These are phyloP conservation scores for Microplitis manilae DNA, from an alignment of 2,888 invertebrate species.

Conservation along the genomic window DNA sequence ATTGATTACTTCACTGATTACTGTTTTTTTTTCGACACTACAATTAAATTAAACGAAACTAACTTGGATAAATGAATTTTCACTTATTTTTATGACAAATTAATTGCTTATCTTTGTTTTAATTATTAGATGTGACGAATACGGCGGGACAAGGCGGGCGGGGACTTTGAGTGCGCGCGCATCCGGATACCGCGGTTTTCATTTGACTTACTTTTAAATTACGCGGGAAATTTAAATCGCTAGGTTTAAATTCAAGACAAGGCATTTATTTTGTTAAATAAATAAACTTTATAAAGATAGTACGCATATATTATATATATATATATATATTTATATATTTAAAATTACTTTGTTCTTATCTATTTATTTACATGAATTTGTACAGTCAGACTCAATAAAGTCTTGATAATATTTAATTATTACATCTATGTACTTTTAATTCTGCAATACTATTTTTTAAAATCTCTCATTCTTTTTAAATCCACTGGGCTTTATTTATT, in stretches of 20 bases:
- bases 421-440: slow-evolving; percentile 9
- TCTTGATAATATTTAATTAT: slow-evolving; percentile 12
- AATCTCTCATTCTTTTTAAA: slow-evolving; percentile 16
- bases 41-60: background rate
- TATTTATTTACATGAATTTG: slow-evolving; percentile 66
- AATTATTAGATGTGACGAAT: background rate
- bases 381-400: slow-evolving; percentile 52
- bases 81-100: background rate
- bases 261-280: slow-evolving; percentile 13
- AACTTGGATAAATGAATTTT: background rate
- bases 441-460: slow-evolving; percentile 52
- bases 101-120: slow-evolving; percentile 5
- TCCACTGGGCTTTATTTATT: background rate
- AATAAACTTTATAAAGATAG: slow-evolving; percentile 29
- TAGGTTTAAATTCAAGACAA: background rate
- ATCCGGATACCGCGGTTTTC: background rate
- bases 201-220: background rate
- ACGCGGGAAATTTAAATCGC: slow-evolving; percentile 4
- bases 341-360: slow-evolving; percentile 51
- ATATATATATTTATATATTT: slow-evolving; percentile 49
- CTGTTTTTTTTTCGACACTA: background rate
- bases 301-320: slow-evolving; percentile 37
- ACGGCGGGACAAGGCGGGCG: slow-evolving; percentile 1
- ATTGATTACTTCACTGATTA: background rate
- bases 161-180: slow-evolving; percentile 8